Percentiles rank a stretch among this genome's conserved stretches.
Evolutionary conservation across 1,140 invertebrate species (phyloP).

Genomic region (Whitmania pigra): DNA sequence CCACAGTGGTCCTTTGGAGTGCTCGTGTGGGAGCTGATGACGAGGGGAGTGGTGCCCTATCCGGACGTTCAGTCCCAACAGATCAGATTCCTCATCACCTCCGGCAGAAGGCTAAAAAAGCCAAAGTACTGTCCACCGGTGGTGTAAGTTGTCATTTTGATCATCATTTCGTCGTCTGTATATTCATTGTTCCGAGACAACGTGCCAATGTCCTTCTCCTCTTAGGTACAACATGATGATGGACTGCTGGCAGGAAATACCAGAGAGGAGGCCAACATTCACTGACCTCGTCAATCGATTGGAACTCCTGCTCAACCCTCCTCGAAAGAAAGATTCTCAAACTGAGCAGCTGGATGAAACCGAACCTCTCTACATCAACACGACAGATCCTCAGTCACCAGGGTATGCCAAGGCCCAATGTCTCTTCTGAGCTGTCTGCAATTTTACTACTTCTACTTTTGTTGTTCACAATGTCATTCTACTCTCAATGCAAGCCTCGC

Average conservation of each 20-base stretch:
- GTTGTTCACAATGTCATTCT: too few relatives aligned
- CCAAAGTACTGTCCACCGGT: conserved; percentile 70
- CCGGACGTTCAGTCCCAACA: conserved; percentile 46
- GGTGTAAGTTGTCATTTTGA: conserved; percentile 8
- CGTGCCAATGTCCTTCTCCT: conserved; percentile 28
- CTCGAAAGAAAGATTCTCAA: not conserved
- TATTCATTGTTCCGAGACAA: not conserved
- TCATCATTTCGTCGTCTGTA: not conserved
- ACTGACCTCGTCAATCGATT: conserved; percentile 58
- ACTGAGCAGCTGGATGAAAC: not conserved
- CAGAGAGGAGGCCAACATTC: conserved; percentile 62
- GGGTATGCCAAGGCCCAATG: not conserved
- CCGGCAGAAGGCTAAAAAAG: conserved; percentile 70
- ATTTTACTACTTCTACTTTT: too few relatives aligned
- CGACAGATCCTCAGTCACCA: not conserved
- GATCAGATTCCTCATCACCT: conserved; percentile 67
- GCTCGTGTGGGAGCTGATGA: conserved; percentile 39
- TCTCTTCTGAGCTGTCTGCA: too few relatives aligned
- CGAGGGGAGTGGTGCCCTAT: conserved; percentile 39
- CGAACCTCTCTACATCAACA: conserved; percentile 17
- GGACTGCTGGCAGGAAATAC: conserved; percentile 68
- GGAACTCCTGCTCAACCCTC: conserved; percentile 40
- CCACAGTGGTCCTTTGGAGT: conserved; percentile 41
- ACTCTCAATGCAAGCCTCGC: too few relatives aligned
- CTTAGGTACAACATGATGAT: conserved; percentile 66